These are phyloP conservation scores for Drosophila neutralis DNA, from an alignment of 2,888 invertebrate genomes.

Conservation along the genomic window DNA sequence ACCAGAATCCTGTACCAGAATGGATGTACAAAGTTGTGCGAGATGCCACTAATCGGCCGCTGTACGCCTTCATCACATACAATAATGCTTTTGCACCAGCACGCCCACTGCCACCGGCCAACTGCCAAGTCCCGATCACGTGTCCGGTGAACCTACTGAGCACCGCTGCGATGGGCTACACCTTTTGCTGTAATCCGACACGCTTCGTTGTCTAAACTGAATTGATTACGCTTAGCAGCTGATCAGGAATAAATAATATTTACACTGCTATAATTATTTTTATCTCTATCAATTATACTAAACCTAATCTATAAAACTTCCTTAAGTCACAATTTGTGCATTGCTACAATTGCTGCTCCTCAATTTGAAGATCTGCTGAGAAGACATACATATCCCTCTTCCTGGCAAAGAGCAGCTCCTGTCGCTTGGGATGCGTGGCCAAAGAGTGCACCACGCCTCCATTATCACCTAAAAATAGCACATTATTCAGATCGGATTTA, in stretches of 20 bases:
- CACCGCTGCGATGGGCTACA: background rate
- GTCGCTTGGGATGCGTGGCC: constrained; percentile 90
- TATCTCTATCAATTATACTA: background rate
- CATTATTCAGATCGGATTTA: background rate
- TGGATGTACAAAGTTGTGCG: no score
- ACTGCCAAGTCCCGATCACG: background rate
- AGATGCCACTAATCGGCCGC: no score
- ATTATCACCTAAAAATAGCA: constrained; percentile 73
- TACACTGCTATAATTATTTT: background rate
- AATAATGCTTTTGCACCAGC: no score
- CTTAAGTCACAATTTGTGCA: background rate
- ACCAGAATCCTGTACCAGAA: no score
- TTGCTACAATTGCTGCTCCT: constrained; percentile 62
- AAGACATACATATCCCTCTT: constrained; percentile 83
- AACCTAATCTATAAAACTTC: background rate
- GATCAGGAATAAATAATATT: background rate
- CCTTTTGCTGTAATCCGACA: constrained; percentile 23
- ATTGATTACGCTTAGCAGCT: background rate
- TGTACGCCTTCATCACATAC: no score
- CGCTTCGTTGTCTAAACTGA: constrained; percentile 3
- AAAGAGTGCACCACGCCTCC: constrained; percentile 91
- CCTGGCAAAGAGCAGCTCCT: constrained; percentile 82
- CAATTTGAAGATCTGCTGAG: constrained; percentile 62
- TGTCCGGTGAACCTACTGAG: constrained; percentile 3
- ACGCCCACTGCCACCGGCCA: background rate